Percentiles rank a stretch among this genome's conserved stretches.
phyloP scores from a whole-genome alignment of 2,888 invertebrate species.

The Heliconius aoede region DNA sequence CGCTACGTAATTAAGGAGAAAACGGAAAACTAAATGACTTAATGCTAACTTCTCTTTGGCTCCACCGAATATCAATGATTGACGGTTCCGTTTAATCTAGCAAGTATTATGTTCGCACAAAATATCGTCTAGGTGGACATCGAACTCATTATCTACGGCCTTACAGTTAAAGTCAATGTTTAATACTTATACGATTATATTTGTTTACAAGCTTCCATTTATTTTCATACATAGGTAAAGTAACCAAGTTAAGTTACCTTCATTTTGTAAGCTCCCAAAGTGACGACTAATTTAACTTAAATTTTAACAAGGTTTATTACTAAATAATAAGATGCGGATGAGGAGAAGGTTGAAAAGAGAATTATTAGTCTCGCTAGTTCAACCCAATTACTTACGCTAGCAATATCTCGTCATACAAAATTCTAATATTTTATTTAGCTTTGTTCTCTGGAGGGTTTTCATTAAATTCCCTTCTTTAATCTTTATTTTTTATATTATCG shows the following conservation, averaged over 20 bases:
- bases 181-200: too few relatives aligned
- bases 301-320: background rate
- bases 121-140: too few relatives aligned
- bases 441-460: background rate
- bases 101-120: too few relatives aligned
- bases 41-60: too few relatives aligned
- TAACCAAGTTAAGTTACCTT: background rate
- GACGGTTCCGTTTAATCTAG: too few relatives aligned
- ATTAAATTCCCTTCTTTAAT: background rate
- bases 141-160: too few relatives aligned
- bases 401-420: background rate
- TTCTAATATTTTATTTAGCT: background rate
- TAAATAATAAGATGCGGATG: slow-evolving; percentile 5
- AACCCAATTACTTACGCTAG: slow-evolving; percentile 17
- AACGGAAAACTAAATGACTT: too few relatives aligned
- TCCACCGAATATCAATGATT: too few relatives aligned
- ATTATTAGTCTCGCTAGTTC: slow-evolving; percentile 18
- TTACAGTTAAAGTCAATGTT: too few relatives aligned
- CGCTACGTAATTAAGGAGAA: too few relatives aligned
- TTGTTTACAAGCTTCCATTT: too few relatives aligned
- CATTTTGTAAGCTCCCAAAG: background rate
- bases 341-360: slow-evolving; percentile 21
- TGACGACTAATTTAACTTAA: slow-evolving; percentile 1
- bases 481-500: background rate
- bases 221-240: too few relatives aligned